Evolutionary conservation across 1,140 invertebrate genomes (phyloP), one percentile per base, ranked within the genome.

Genomic region (Pseudomyrmex pallidus): DNA sequence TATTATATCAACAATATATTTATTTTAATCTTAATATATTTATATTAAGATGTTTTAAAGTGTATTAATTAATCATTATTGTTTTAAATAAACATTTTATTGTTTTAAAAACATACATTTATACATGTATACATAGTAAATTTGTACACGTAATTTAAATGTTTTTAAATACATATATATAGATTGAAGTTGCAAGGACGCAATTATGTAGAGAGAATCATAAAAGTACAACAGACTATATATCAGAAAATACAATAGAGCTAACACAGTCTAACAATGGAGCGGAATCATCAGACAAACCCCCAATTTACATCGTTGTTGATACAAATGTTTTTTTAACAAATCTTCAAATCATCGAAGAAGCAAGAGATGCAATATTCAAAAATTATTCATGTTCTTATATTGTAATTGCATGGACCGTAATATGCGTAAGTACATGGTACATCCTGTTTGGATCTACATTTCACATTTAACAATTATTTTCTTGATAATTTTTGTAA

Each of bases 291-390:
- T 52, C 78, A 44, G 77, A 78, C 22, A 85, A 86, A 64, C 72
- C 62, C 12, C 78, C 86, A 25, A 56, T 94, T 1, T 93, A 94
- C 35, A 90, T 94, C 67, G 91, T 94, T 68, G 85, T 94, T 7
- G 94, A 94, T 74, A 94, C 94, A 74, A 94, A 94, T 84, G 93
- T 94, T n/a, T 94, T 94, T 87, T 76, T 94, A 1, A 90, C 92
- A 50, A 91, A 93, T 85, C 84, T 94, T 54, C 17, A 85, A 12
- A 82, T 82, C 59, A 54, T 94, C 20, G 84, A 91, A 76, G 64
- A 91, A 67, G 82, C 90, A n/a, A 86, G 87, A 64, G 91, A 93
- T 61, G 73, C 84, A 9, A 25, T 63, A 17, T 93, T 93, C 54
- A 90, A 86, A 20, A 90, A 59, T 15, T 91, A 91, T 80, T 90